phyloP scores from a whole-genome alignment of 2,797 vertebrate species.

The Rhinatrema bivittatum region DNA sequence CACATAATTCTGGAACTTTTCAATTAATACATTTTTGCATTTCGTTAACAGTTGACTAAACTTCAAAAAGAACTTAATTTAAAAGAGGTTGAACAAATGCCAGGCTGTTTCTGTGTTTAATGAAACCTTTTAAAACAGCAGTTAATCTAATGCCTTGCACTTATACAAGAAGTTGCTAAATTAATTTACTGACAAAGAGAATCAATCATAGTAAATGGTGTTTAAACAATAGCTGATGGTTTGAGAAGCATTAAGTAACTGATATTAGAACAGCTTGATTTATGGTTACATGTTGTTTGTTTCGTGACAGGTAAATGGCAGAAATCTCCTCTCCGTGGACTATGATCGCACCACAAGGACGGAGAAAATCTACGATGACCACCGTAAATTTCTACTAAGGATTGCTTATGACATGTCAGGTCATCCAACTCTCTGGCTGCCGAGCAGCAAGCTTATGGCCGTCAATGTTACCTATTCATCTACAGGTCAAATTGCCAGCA shows the following conservation, averaged over 20 bases:
- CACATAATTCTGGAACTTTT: constrained; percentile 26
- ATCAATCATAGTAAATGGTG: constrained; percentile 52
- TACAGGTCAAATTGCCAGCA: constrained; percentile 85
- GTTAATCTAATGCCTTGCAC: constrained; percentile 54
- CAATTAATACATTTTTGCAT: constrained; percentile 19
- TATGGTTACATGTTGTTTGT: constrained; percentile 41
- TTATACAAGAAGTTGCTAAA: constrained; percentile 53
- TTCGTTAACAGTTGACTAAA: constrained; percentile 45
- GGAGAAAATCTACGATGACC: constrained; percentile 98
- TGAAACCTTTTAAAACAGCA: constrained; percentile 54
- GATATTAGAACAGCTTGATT: constrained; percentile 29
- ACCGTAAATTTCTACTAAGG: constrained; percentile 94
- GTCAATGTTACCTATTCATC: constrained; percentile 91
- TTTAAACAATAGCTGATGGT: constrained; percentile 50
- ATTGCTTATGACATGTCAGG: constrained; percentile 89
- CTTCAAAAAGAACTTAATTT: constrained; percentile 61
- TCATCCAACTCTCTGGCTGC: constrained; percentile 94
- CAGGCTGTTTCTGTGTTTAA: constrained; percentile 65
- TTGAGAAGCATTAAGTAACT: constrained; percentile 37
- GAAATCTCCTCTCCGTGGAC: constrained; percentile 96
- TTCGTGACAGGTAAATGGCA: constrained; percentile 84
- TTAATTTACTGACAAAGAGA: constrained; percentile 55
- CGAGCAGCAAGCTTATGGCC: constrained; percentile 92
- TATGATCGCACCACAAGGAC: constrained; percentile 93
- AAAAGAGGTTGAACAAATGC: constrained; percentile 59